Percentiles rank a stretch among this genome's conserved stretches.
Evolutionary conservation across 2,113 vertebrate species (phyloP).

Genomic region (Macaca mulatta): DNA sequence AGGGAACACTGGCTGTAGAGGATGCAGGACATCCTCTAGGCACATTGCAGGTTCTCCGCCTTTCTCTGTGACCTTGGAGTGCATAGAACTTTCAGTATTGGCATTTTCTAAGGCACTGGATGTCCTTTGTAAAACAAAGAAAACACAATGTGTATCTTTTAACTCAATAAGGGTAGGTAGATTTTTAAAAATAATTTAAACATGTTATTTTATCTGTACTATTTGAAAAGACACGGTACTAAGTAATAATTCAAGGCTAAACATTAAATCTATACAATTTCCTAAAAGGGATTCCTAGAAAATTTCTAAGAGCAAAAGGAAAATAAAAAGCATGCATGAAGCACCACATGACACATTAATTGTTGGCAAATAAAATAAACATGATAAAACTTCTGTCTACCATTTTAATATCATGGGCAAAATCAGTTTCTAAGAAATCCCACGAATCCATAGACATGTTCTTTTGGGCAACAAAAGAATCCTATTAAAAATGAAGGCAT

Average conservation of each 20-base stretch:
- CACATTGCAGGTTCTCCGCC: rapidly evolving
- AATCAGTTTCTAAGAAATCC: not conserved
- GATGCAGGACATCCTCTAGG: rapidly evolving
- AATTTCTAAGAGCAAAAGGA: not conserved
- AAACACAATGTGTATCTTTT: not conserved
- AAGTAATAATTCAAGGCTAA: not conserved
- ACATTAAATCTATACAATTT: not conserved
- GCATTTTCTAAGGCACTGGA: not conserved
- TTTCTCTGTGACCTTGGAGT: not conserved
- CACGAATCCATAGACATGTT: not conserved
- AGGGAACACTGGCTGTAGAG: rapidly evolving
- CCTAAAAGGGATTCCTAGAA: not conserved
- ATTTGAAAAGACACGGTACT: not conserved
- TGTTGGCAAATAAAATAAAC: slow-evolving; percentile 2
- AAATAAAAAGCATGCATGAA: not conserved
- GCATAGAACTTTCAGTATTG: not conserved
- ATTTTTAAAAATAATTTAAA: not conserved
- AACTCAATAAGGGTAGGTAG: not conserved
- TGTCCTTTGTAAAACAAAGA: not conserved
- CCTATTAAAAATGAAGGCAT: not conserved
- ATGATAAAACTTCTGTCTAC: not conserved
- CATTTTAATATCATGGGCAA: not conserved
- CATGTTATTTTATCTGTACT: not conserved
- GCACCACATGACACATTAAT: not conserved
- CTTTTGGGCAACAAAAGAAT: not conserved